Base-by-base conservation (phyloP, 2,113 vertebrate species). In the Vicugna pacos region DNA sequence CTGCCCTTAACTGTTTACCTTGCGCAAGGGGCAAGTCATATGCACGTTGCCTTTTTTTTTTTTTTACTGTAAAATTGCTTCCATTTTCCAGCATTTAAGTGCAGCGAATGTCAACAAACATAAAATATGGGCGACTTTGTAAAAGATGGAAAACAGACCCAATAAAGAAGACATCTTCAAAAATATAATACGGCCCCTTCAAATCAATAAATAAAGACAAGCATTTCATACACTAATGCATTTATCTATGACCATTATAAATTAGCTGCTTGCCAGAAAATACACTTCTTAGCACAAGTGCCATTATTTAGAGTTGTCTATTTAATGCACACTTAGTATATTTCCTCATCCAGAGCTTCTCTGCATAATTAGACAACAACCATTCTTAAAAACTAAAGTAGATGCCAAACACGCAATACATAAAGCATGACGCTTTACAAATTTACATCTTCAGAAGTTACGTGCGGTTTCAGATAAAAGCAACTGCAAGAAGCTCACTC, bases 141-240 rank as follows among this genome's bases (percentile, higher is more conserved):
- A 98, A 98, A 98, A 98, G 98, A 99, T 98, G 98, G 98, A 98
- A 98, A 98, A 97, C 98, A 97, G 95, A 97, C 92, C 97, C 96
- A 98, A 98, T 98, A 98, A 98, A 98, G 98, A 98, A 99, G 98
- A 98, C 89, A 4, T 98, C 98, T 98, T 99, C 98, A 98, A 98
- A 98, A 99, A 98, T 98, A 98, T 98, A 99, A 98, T 95, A 98
- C 98, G 98, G 98, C 96, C 98, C 98, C 98, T 98, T 98, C 98
- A 98, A 99, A 99, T 99, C 99, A 99, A 98, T 99, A 99, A 99
- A 99, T 99, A 99, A 98, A 98, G 99, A 99, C 99, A 99, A 99
- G 98, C 98, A 98, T 98, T 98, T 98, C 99, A 98, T 98, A 99
- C 98, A 98, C 98, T 99, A 99, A 99, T 99, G 99, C 98, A 98